Evolutionary conservation across 2,888 invertebrate species (phyloP).

Genomic region (Thysanoteuthis rhombus): DNA sequence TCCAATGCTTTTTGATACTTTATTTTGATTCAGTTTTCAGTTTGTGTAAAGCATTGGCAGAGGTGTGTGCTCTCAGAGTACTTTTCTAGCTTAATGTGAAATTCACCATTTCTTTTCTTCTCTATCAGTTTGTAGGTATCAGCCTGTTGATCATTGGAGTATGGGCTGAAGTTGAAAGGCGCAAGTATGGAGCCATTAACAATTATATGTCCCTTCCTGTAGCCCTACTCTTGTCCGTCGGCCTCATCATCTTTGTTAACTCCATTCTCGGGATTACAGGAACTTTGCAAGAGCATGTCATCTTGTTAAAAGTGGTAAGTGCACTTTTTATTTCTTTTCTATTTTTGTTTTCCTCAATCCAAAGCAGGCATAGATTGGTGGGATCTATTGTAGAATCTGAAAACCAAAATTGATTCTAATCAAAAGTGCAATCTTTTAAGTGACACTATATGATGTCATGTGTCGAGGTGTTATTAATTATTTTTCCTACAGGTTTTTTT

Average conservation of each 20-base stretch:
- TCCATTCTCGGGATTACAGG: constrained; percentile 58
- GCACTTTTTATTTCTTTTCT: not conserved
- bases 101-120: not conserved
- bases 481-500: too few species aligned
- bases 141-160: constrained; percentile 55
- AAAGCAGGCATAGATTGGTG: too few species aligned
- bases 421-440: too few species aligned
- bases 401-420: too few species aligned
- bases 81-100: too few species aligned
- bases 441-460: too few species aligned
- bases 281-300: constrained; percentile 54
- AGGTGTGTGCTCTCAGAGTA: too few species aligned
- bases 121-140: constrained; percentile 58
- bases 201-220: constrained; percentile 56
- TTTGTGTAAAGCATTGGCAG: too few species aligned
- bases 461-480: too few species aligned
- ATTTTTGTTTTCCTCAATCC: not conserved
- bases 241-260: constrained; percentile 56
- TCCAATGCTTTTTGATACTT: too few species aligned
- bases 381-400: too few species aligned
- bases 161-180: constrained; percentile 51
- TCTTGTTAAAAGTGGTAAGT: constrained; percentile 59
- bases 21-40: too few species aligned
- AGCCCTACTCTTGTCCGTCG: constrained; percentile 55
- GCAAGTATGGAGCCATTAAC: constrained; percentile 53